phyloP scores from a whole-genome alignment of 2,113 vertebrate species.

The Pseudorasbora parva region DNA sequence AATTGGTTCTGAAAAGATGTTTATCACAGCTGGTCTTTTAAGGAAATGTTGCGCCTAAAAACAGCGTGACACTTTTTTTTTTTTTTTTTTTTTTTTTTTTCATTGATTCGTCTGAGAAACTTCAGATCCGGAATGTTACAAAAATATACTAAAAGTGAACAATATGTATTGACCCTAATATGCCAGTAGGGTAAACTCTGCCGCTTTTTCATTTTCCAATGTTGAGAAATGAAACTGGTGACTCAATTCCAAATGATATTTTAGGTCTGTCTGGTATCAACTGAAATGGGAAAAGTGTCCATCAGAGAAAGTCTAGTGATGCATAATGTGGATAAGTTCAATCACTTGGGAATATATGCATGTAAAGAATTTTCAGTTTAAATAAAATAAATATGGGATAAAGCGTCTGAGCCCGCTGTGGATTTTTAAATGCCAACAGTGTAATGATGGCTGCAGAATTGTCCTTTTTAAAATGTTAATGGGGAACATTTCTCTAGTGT shows the following conservation, averaged over 20 bases:
- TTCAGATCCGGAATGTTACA: not conserved
- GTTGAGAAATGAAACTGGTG: not conserved
- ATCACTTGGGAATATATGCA: not conserved
- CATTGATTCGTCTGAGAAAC: not conserved
- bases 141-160: not conserved
- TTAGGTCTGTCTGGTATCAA: not conserved
- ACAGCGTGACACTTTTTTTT: too few relatives aligned
- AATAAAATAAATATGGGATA: not conserved
- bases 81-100: too few relatives aligned
- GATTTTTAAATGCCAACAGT: not conserved
- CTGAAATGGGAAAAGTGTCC: not conserved
- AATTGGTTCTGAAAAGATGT: not conserved
- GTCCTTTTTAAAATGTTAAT: too few relatives aligned
- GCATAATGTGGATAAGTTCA: not conserved
- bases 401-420: not conserved
- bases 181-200: not conserved
- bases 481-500: not conserved
- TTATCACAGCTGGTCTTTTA: not conserved
- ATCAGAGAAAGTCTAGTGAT: not conserved
- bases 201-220: not conserved
- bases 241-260: not conserved
- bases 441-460: not conserved
- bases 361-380: not conserved
- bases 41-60: too few relatives aligned
- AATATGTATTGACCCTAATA: not conserved